Evolutionary conservation across 2,797 vertebrate genomes (phyloP).

Genomic region (Falco naumanni): DNA sequence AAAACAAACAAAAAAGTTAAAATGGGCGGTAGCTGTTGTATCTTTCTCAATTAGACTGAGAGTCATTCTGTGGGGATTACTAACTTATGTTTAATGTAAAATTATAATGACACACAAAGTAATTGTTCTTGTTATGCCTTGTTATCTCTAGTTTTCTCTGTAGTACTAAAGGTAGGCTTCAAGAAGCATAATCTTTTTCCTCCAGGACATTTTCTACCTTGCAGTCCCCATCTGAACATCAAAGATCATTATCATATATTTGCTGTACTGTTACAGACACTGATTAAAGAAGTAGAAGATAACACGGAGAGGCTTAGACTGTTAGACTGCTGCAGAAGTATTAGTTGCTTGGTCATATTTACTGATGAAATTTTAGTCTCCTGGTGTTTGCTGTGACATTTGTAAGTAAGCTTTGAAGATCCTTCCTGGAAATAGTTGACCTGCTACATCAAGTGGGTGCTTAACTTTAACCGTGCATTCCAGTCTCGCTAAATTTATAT

Average conservation of each 20-base stretch:
- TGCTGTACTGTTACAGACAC: neutral
- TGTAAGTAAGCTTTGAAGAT: neutral
- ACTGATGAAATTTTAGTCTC: neutral
- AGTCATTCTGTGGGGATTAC: neutral
- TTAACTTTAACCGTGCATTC: neutral
- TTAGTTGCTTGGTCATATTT: neutral
- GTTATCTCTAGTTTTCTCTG: neutral
- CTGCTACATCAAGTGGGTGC: neutral
- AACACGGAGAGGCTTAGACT: neutral
- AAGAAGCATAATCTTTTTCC: neutral
- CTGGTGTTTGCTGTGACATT: neutral
- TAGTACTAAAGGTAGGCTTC: neutral
- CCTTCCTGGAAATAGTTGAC: neutral
- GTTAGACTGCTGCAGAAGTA: neutral
- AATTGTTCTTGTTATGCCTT: neutral
- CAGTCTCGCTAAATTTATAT: neutral
- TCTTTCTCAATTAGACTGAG: neutral
- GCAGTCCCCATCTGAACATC: neutral
- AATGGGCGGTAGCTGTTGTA: neutral
- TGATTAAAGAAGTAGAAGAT: neutral
- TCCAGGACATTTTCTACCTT: neutral
- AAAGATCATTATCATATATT: neutral
- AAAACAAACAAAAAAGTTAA: neutral
- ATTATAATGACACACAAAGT: neutral
- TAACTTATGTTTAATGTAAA: neutral